These are phyloP conservation scores for Dolichopus griseipennis DNA, from an alignment of 2,888 invertebrate genomes.

Conservation along the genomic window DNA sequence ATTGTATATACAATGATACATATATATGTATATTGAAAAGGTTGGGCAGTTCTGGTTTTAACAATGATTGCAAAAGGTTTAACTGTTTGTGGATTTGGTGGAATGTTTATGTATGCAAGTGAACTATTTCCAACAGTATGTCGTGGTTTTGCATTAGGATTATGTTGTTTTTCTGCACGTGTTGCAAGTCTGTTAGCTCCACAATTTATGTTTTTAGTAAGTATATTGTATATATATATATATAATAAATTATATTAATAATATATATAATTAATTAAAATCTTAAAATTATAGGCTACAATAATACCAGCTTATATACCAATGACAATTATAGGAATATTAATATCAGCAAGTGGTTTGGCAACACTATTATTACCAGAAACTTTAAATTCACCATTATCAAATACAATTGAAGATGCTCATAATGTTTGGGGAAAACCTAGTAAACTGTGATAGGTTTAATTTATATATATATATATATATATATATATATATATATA, in stretches of 20 bases:
- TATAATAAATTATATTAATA: too few relatives aligned
- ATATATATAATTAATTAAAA: too few relatives aligned
- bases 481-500: too few relatives aligned
- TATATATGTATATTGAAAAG: slow-evolving; percentile 13
- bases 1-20: too few relatives aligned
- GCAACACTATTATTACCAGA: slow-evolving; percentile 26
- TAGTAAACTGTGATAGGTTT: background rate
- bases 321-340: slow-evolving; percentile 20
- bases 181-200: slow-evolving; percentile 45
- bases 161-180: slow-evolving; percentile 45
- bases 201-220: slow-evolving; percentile 35
- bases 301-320: slow-evolving; percentile 21
- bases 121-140: slow-evolving; percentile 42
- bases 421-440: slow-evolving; percentile 21
- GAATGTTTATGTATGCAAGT: slow-evolving; percentile 38
- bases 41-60: slow-evolving; percentile 26
- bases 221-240: too few relatives aligned
- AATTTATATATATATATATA: background rate
- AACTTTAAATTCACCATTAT: slow-evolving; percentile 22
- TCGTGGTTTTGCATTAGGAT: slow-evolving; percentile 40
- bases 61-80: slow-evolving; percentile 42
- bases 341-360: slow-evolving; percentile 21
- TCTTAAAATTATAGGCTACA: background rate
- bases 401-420: slow-evolving; percentile 25
- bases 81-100: slow-evolving; percentile 44